A percentile compares a stretch with the other conserved stretches of the same genome.
These are phyloP conservation scores for Sebastes steindachneri DNA, from an alignment of 2,797 vertebrate species.

Conservation along the genomic window DNA sequence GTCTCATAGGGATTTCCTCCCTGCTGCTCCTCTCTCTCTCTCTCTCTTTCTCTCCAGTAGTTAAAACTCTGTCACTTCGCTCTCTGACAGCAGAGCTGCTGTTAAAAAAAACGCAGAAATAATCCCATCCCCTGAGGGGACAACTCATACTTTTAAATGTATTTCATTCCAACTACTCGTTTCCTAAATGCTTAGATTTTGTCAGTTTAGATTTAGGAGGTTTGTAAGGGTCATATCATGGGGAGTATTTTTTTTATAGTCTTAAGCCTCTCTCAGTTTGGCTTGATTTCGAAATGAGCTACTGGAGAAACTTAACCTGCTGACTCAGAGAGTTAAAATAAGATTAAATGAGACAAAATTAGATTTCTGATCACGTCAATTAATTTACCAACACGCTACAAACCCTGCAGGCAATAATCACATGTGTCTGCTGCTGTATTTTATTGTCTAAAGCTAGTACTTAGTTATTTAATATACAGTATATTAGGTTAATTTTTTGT, in stretches of 20 bases:
- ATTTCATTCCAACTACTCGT: constrained; percentile 29
- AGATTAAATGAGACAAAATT: constrained; percentile 44
- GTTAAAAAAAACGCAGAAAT: constrained; percentile 44
- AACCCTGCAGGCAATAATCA: background rate
- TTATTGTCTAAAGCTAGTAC: background rate
- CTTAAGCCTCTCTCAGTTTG: constrained; percentile 14
- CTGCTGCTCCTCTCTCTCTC: constrained; percentile 25
- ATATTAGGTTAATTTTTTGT: background rate
- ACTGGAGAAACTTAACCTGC: constrained; percentile 21
- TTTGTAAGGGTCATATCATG: background rate
- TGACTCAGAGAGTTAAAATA: constrained; percentile 20
- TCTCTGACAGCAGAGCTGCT: constrained; percentile 43
- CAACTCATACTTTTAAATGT: constrained; percentile 19
- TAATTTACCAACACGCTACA: background rate
- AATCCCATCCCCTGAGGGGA: constrained; percentile 51
- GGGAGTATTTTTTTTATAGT: constrained; percentile 6
- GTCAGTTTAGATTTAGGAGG: constrained; percentile 29
- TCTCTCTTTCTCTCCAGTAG: constrained; percentile 17
- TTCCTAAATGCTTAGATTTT: constrained; percentile 25
- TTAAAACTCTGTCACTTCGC: constrained; percentile 57
- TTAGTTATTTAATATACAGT: background rate
- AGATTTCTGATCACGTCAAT: background rate
- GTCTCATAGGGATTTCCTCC: constrained; percentile 54
- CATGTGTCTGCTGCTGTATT: background rate
- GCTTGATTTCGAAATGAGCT: constrained; percentile 28